Evolutionary conservation across 2,797 vertebrate species (phyloP), one percentile per base, ranked within the genome.

Genomic region (Lates japonicus): DNA sequence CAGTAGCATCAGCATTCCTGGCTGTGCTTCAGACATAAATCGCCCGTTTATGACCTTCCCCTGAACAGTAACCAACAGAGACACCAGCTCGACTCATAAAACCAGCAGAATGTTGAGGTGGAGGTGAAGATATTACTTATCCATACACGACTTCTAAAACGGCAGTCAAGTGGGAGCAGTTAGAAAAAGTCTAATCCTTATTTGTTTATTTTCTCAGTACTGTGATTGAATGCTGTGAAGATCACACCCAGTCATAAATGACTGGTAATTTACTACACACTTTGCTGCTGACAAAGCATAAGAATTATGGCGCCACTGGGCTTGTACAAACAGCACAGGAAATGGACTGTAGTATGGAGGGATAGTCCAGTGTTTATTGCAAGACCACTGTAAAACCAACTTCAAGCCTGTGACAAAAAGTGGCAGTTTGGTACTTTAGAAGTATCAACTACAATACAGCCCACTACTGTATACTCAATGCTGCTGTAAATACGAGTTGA

Each of bases 41-140:
- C 68, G 71, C 33, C 83, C 66, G 71, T 93, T 94, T 93, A 93
- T 88, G 90, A 92, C 90, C 83, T 83, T 84, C 82, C 78, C 69
- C 78, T 78, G 82, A 88, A 91, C 91, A 72, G 90, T 94, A 92
- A 92, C 93, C 92, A 93, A 93, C 82, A 74, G 90, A 90, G 89
- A 87, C 85, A 63, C 69, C 59, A 64, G 73, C 81, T 89, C 76
- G 7, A 78, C 86, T 87, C 87, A 68, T 92, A 90, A 93, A 94
- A 90, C 63, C 74, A 76, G 39, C 80, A 63, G 86, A 70, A 89
- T 77, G 85, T 82, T 74, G 67, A 87, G 65, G 77, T 85, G 74
- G 81, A 90, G 83, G 84, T 87, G 78, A 82, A 87, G 74, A 87
- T 80, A 86, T 88, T 79, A 83, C 74, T 84, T 80, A 82, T 78